Base-by-base conservation (phyloP, 1,140 invertebrate species). In the Lepidotrigona ventralis region DNA sequence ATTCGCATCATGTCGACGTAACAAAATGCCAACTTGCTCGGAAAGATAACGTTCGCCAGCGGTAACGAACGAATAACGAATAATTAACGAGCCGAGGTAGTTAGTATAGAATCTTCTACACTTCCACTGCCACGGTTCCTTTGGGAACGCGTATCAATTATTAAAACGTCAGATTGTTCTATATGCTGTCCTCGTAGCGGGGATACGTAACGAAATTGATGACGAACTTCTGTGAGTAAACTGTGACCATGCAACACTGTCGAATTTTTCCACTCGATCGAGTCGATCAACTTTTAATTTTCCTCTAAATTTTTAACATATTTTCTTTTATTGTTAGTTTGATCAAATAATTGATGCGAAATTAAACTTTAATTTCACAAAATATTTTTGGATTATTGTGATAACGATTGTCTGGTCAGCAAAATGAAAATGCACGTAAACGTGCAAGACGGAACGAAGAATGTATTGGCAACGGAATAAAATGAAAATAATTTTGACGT, bases 31-130 rank as follows among this genome's bases (percentile, higher is more conserved):
- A 70, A 69, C 64, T 69, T 60, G 15, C 26, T 26, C 63, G 69
- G 2, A 74, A 80, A 84, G 86, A 78, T 29, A 70, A 53, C 72
- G 84, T 70, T 64, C 54, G 33, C 19, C 51, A 60, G 71, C 74
- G 78, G 82, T 88, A 85, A 89, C 84, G 79, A 70, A 79, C 46
- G 39, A 64, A 46, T 9, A 85, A 83, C 75, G 77, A 87, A 86
- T 86, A 85, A 89, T 90, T 89, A 88, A 88, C 83, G 81, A 83
- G 73, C 75, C 78, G 15, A 68, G 53, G n/a, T 58, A 46, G 33
- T n/a, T 60, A n/a, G 58, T 14, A 60, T 60, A 60, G 58, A 60
- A n/a, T 60, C 76, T 14, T n/a, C 29, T 21, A 29, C 14, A 29
- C 54, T 33, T 63, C 12, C 19, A 19, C 29, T 66, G 46, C n/a